Conservation (phyloP, 2,888 invertebrate genomes). For the Eudasyphora cyanicolor region DNA sequence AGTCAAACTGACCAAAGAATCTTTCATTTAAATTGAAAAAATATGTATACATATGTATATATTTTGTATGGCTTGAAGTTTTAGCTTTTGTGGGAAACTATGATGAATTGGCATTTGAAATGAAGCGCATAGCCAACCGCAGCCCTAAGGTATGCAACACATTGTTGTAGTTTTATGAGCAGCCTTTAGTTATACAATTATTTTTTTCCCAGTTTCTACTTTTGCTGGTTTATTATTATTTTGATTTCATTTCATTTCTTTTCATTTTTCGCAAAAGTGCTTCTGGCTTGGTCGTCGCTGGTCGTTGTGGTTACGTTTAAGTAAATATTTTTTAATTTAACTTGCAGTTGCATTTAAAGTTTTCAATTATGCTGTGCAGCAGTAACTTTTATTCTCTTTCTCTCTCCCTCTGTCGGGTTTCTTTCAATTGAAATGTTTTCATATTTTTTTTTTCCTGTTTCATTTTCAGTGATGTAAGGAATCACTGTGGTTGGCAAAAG, state of each 20-base stretch:
- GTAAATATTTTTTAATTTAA: neutral
- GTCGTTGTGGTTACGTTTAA: neutral
- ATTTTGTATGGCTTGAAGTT: no score
- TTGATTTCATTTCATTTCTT: neutral
- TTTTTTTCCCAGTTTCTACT: neutral
- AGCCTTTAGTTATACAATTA: slow-evolving; percentile 12
- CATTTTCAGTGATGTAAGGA: neutral
- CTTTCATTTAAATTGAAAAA: no score
- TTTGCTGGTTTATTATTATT: neutral
- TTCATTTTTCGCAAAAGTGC: neutral
- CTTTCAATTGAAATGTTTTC: neutral
- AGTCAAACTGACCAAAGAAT: no score
- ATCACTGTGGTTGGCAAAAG: neutral
- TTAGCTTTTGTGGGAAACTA: no score
- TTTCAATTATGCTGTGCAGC: neutral
- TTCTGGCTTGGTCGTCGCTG: neutral
- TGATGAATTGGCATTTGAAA: no score
- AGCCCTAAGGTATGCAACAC: neutral
- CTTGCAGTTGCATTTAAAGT: neutral
- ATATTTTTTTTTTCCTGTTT: neutral
- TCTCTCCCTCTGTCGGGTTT: neutral
- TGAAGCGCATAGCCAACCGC: no score
- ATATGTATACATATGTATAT: no score
- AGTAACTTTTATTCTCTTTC: neutral
- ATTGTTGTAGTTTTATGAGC: neutral